Base-by-base conservation (phyloP, 2,797 vertebrate genomes). In the Halcyon chelicuti region DNA sequence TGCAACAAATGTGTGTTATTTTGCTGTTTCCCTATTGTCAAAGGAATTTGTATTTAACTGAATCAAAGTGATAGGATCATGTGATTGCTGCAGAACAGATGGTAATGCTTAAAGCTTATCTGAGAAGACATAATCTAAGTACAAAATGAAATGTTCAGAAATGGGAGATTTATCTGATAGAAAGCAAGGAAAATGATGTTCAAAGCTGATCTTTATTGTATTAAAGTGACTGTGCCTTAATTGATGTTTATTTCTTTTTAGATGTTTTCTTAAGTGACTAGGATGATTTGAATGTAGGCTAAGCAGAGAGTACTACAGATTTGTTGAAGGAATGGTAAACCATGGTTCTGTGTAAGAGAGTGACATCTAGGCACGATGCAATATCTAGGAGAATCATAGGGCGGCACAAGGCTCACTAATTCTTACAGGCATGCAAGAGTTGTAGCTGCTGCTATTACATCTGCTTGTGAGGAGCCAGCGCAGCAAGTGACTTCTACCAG, bases 201-300 rank as follows among this genome's bases (percentile, higher is more conserved):
- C 92, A 89, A 57, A 92, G 83, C 83, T 94, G 86, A 92, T 78
- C 81, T 80, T 93, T 96, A 70, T 82, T 96, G 61, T 76, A 71
- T 90, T 89, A 92, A 95, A 93, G 90, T 81, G 90, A 4, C 73
- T 94, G 61, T 60, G 72, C 87, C 78, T 93, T 95, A 96, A 97
- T 90, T 97, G 95, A 40, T 95, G 72, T 95, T 95, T 96, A 84
- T 97, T 96, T 96, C 92, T 75, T 94, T 93, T 92, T 66, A 90
- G 81, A 88, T 61, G 47, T 77, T 84, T 93, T 62, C 93, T 90
- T 83, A 90, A 96, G 62, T 91, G 81, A 61, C 86, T 86, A n/a
- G 86, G 83, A 75, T 80, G 14, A 42, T 93, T 78, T 84, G 72
- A 90, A 83, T 94, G 86, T 94, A 92, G 74, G 84, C 88, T 91